Evolutionary conservation across 64 coral and sea anemone genomes (phyloP), one percentile per base, ranked within the genome.

Genomic region (Pocillopora verrucosa): DNA sequence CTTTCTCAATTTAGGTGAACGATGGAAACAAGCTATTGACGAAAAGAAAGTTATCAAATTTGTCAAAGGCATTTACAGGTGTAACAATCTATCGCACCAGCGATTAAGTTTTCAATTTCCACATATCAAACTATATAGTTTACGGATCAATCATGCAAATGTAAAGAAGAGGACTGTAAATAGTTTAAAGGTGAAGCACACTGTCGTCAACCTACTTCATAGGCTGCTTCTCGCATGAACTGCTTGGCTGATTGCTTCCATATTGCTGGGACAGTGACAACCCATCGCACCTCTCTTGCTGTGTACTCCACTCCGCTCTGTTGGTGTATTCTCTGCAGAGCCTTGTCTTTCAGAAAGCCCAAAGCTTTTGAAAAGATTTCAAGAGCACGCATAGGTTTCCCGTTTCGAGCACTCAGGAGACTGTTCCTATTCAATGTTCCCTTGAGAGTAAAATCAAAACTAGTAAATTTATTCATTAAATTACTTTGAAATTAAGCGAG

Each of bases 211-310:
- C 34, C 3, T n/a, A 82, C 79, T 59, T 82, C 2, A 38, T 82
- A 82, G 10, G 79, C 79, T 5, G 79, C 79, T 60, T 82, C 79
- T 82, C 79, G 61, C 79, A 82, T 82, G 2, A 82, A 82, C 79
- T 82, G 79, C 16, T 82, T 82, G 5, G 79, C 79, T 13, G 79
- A 82, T 14, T 82, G 79, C 6, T 82, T 82, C 79, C 79, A 82
- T 64, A 82, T 82, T 82, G 79, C 79, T 82, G 79, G 79, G 26
- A 82, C 79, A 16, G 79, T 82, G n/a, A 82, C 26, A 5, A 82
- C 60, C 79, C 79, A 82, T 9, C 14, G 79, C 0, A 82, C 59
- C 26, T 82, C 79, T 30, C 36, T 34, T 13, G 79, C 60, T 63
- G 59, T 19, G 16, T 82, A 82, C 24, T 82, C 14, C 4, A 82